Conservation (phyloP, 2,113 vertebrate species). For the Pomatorhinus ruficollis region DNA sequence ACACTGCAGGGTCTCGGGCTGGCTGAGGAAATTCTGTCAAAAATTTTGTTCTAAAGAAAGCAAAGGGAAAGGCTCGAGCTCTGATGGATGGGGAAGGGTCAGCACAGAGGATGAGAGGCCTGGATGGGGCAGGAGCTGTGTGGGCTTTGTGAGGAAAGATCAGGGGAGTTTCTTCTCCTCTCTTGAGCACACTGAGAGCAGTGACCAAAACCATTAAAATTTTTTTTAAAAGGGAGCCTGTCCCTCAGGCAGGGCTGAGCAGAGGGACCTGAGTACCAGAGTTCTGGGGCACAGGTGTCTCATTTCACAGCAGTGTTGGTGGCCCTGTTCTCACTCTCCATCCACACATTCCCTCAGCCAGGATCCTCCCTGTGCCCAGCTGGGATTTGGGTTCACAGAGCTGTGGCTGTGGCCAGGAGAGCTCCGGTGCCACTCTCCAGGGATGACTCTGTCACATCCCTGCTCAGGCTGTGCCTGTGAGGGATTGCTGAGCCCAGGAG, state of each 20-base stretch:
- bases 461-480: neutral
- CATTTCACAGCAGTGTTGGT: neutral
- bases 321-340: neutral
- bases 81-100: neutral
- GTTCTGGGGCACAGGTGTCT: neutral
- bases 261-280: neutral
- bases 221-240: rapidly evolving
- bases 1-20: neutral
- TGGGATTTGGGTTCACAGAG: neutral
- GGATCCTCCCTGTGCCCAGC: neutral
- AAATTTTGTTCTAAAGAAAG: neutral
- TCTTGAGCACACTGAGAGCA: neutral
- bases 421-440: neutral
- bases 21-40: neutral
- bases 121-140: neutral
- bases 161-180: neutral
- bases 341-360: neutral
- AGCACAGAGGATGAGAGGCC: neutral
- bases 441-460: neutral
- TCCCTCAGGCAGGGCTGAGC: neutral
- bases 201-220: neutral
- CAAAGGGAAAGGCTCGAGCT: rapidly evolving
- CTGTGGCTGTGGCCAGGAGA: neutral
- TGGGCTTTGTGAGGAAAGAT: neutral
- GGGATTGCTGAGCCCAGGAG: neutral